Percentiles rank a stretch among this genome's conserved stretches.
Conservation (phyloP, 2,797 vertebrate genomes). For the Myripristis murdjan region DNA sequence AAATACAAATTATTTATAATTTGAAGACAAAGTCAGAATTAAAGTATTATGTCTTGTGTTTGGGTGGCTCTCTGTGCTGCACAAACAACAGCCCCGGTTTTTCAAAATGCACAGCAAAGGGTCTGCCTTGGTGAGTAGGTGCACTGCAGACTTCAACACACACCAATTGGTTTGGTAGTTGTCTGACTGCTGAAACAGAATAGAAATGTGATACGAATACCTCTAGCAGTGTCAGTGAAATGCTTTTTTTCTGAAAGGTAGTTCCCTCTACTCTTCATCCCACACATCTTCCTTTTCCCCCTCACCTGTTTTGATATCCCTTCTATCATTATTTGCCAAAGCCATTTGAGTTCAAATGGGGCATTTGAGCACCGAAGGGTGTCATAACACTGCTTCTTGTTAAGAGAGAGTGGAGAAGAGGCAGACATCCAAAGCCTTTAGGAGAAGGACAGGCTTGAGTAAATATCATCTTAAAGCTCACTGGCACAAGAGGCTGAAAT, state of each 20-base stretch:
- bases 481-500: conserved; percentile 22
- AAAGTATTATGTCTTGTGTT: conserved; percentile 24
- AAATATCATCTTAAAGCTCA: conserved; percentile 18
- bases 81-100: conserved; percentile 11
- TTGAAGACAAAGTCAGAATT: neutral
- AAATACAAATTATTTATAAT: too few relatives aligned
- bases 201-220: conserved; percentile 32
- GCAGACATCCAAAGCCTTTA: conserved; percentile 13
- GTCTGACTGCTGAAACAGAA: conserved; percentile 26
- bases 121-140: conserved; percentile 15
- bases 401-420: conserved; percentile 9
- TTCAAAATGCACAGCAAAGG: conserved; percentile 2
- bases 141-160: conserved; percentile 15
- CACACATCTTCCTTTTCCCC: too few relatives aligned
- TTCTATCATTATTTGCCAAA: conserved; percentile 20
- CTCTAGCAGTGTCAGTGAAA: conserved; percentile 36
- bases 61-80: neutral
- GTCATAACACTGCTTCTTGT: conserved; percentile 13
- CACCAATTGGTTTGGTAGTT: neutral
- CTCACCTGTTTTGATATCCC: neutral
- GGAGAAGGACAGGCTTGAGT: conserved; percentile 14
- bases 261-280: neutral
- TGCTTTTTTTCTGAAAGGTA: neutral
- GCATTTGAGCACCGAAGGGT: conserved; percentile 15
- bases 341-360: conserved; percentile 13